Evolutionary conservation across 1,140 invertebrate species (phyloP).

Genomic region (Drosophila melanogaster): DNA sequence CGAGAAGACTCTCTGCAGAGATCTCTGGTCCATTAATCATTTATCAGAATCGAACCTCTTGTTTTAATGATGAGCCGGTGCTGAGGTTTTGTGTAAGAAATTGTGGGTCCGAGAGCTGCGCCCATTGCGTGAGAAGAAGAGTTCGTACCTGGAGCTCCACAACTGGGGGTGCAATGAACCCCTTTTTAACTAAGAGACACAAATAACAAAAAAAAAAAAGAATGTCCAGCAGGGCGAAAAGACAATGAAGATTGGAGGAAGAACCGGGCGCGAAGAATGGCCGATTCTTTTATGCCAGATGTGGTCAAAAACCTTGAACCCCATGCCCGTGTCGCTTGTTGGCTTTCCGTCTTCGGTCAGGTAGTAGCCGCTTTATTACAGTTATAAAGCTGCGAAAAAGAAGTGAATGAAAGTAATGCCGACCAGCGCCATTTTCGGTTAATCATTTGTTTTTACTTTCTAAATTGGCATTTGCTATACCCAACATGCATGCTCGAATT

Average conservation of each 20-base stretch:
- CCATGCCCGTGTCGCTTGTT: conserved; percentile 32
- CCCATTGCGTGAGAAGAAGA: conserved; percentile 51
- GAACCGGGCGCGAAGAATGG: conserved; percentile 33
- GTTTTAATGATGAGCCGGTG: conserved; percentile 61
- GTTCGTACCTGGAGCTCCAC: not conserved
- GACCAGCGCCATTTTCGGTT: conserved; percentile 52
- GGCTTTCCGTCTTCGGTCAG: conserved; percentile 24
- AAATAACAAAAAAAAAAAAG: conserved; percentile 20
- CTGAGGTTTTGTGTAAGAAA: conserved; percentile 17
- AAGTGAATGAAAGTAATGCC: conserved; percentile 76
- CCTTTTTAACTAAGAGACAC: conserved; percentile 19
- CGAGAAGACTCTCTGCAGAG: conserved; percentile 10
- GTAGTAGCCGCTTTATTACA: conserved; percentile 67
- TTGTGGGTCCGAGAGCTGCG: conserved; percentile 5
- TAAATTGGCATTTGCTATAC: conserved; percentile 79
- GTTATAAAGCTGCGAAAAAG: conserved; percentile 65
- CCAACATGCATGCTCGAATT: conserved; percentile 51
- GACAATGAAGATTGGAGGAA: conserved; percentile 18
- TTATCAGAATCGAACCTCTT: conserved; percentile 51
- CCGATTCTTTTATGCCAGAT: conserved; percentile 36
- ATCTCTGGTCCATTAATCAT: conserved; percentile 66
- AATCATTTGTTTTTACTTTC: conserved; percentile 81
- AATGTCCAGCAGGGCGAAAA: conserved; percentile 21
- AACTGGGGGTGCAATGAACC: conserved; percentile 51
- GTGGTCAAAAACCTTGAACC: conserved; percentile 67